phyloP scores from a whole-genome alignment of 2,797 vertebrate species.

The Brachyalestes nurse region DNA sequence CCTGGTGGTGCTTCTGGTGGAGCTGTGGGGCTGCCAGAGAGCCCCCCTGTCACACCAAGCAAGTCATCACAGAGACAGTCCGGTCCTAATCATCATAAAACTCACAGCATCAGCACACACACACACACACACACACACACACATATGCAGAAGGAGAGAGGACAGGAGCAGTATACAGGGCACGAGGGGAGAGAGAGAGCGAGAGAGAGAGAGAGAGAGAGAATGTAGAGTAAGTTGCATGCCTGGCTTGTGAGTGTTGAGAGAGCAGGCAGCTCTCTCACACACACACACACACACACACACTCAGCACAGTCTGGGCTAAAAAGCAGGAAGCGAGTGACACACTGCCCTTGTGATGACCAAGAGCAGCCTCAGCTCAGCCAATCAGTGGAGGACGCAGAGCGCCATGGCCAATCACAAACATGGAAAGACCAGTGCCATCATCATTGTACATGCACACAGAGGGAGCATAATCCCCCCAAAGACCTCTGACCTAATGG shows the following conservation, averaged over 20 bases:
- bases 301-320: constrained; percentile 5
- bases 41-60: constrained; percentile 58
- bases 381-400: constrained; percentile 38
- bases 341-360: constrained; percentile 34
- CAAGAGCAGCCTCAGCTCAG: constrained; percentile 46
- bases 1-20: constrained; percentile 59
- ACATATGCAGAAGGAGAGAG: background rate
- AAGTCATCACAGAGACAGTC: constrained; percentile 74
- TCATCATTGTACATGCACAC: constrained; percentile 53
- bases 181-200: constrained; percentile 39
- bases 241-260: constrained; percentile 29
- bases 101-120: constrained; percentile 69
- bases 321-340: constrained; percentile 55
- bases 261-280: constrained; percentile 23
- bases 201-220: constrained; percentile 10
- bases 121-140: constrained; percentile 48
- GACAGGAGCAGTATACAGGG: background rate
- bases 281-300: constrained; percentile 18
- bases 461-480: constrained; percentile 78
- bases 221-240: constrained; percentile 55
- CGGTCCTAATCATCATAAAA: constrained; percentile 77
- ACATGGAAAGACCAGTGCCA: constrained; percentile 27
- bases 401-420: constrained; percentile 40
- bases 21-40: constrained; percentile 49
- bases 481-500: constrained; percentile 84